Evolutionary conservation across 2,113 vertebrate genomes (phyloP).

Genomic region (Poicephalus meyeri): DNA sequence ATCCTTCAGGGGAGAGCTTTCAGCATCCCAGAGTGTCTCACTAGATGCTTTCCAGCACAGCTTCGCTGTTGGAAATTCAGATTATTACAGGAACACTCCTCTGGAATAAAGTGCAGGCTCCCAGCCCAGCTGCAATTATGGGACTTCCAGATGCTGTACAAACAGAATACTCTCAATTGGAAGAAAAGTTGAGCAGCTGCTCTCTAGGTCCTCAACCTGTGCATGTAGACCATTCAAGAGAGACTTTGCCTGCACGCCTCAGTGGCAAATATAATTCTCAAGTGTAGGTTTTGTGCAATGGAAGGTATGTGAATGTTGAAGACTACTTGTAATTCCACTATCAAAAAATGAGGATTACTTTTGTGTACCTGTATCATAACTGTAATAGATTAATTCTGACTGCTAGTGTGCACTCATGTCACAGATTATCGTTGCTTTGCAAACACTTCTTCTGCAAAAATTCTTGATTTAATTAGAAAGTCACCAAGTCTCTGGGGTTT

Average conservation of each 20-base stretch:
- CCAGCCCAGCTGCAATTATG: not conserved
- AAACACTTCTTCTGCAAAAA: not conserved
- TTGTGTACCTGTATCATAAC: not conserved
- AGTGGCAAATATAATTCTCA: not conserved
- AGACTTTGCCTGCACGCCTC: not conserved
- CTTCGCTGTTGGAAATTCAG: not conserved
- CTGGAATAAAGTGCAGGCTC: not conserved
- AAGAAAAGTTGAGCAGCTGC: not conserved
- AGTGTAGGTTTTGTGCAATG: not conserved
- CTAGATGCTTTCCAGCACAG: not conserved
- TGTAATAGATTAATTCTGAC: not conserved
- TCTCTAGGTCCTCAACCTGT: not conserved
- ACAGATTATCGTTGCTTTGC: not conserved
- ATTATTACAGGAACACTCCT: not conserved
- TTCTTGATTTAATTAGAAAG: not conserved
- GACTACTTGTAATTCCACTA: not conserved
- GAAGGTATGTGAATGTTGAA: not conserved
- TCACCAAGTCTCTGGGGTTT: not conserved
- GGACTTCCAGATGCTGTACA: not conserved
- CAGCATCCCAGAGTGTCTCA: not conserved
- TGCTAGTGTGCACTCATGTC: not conserved
- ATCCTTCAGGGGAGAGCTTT: not conserved
- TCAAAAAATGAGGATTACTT: not conserved
- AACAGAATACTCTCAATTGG: not conserved
- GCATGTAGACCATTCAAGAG: rapidly evolving